phyloP scores from a whole-genome alignment of 2,113 vertebrate genomes.

The Atrichornis clamosus region DNA sequence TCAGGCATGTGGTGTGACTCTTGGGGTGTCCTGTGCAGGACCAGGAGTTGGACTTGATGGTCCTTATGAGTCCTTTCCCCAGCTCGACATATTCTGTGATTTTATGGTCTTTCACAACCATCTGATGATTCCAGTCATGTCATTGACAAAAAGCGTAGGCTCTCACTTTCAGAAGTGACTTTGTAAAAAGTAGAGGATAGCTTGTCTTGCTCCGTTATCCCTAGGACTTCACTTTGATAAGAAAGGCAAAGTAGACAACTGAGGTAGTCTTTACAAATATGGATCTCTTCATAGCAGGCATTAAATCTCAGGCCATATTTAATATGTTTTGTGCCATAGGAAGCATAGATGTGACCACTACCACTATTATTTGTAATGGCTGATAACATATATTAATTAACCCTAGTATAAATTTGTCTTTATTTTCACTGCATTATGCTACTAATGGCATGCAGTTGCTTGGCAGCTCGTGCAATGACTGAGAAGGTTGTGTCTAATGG shows the following conservation, averaged over 20 bases:
- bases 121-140: neutral
- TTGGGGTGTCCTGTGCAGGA: too few relatives aligned
- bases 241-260: neutral
- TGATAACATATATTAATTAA: neutral
- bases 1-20: too few relatives aligned
- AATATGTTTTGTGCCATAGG: neutral
- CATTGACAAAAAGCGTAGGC: rapidly evolving
- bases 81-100: too few relatives aligned
- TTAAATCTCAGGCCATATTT: neutral
- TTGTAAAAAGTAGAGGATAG: neutral
- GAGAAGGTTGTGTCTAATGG: neutral
- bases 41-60: too few relatives aligned
- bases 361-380: neutral
- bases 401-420: neutral
- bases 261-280: neutral
- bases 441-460: rapidly evolving
- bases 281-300: neutral
- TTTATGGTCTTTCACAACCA: neutral
- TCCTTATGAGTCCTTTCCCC: too few relatives aligned
- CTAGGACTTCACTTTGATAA: neutral
- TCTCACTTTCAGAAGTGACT: neutral
- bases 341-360: neutral
- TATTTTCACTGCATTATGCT: neutral
- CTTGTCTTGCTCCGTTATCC: neutral
- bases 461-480: neutral